phyloP scores from a whole-genome alignment of 1,140 invertebrate genomes.

The Diplogasteroides magnus region DNA sequence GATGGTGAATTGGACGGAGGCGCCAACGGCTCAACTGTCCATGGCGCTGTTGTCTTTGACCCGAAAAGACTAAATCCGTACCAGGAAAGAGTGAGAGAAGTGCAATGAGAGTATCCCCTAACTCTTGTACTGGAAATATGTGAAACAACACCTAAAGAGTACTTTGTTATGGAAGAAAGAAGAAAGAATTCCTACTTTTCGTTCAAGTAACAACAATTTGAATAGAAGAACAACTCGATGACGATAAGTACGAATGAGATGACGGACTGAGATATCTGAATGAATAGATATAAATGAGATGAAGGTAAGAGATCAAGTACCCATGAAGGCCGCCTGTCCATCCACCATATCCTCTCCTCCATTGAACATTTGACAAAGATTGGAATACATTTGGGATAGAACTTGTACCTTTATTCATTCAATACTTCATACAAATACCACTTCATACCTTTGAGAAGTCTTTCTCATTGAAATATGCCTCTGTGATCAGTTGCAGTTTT shows the following conservation, averaged over 20 bases:
- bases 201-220: slow-evolving; percentile 81
- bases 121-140: slow-evolving; percentile 80
- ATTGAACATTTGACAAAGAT: slow-evolving; percentile 71
- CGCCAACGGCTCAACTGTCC: too few relatives aligned
- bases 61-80: slow-evolving; percentile 58
- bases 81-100: slow-evolving; percentile 82
- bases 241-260: slow-evolving; percentile 76
- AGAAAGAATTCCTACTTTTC: slow-evolving; percentile 55
- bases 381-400: slow-evolving; percentile 83
- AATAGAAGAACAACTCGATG: slow-evolving; percentile 88
- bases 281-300: slow-evolving; percentile 39
- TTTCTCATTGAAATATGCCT: slow-evolving; percentile 86
- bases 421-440: slow-evolving; percentile 57
- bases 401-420: slow-evolving; percentile 76
- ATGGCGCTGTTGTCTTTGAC: too few relatives aligned
- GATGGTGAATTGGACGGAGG: too few relatives aligned
- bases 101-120: slow-evolving; percentile 79
- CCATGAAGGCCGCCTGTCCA: slow-evolving; percentile 21
- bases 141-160: slow-evolving; percentile 70
- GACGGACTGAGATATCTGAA: slow-evolving; percentile 72
- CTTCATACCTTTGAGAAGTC: slow-evolving; percentile 56
- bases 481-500: slow-evolving; percentile 88
- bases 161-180: slow-evolving; percentile 13
- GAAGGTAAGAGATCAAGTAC: slow-evolving; percentile 2
- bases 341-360: slow-evolving; percentile 13